Percentiles rank a stretch among this genome's conserved stretches.
These are phyloP conservation scores for Sclerodermus sp. DNA, from an alignment of 2,888 invertebrate genomes.

Conservation along the genomic window DNA sequence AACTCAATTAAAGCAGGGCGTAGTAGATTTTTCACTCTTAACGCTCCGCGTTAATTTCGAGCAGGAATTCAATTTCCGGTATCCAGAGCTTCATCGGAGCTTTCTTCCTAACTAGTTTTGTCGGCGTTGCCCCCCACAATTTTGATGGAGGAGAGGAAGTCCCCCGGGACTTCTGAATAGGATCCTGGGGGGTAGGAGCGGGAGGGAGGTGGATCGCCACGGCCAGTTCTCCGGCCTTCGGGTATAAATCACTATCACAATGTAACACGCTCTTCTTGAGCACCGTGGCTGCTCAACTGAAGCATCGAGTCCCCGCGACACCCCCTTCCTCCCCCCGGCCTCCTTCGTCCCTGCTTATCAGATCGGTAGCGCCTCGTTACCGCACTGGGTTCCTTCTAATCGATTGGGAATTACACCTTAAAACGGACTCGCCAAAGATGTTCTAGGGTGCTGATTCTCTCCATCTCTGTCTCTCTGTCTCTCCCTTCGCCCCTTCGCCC, in stretches of 20 bases:
- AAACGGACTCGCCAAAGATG: too few relatives aligned
- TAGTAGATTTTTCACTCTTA: too few relatives aligned
- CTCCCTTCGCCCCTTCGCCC: neutral
- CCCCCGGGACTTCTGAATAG: conserved; percentile 19
- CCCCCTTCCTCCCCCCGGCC: conserved; percentile 12
- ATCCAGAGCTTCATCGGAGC: too few relatives aligned
- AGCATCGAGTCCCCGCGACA: conserved; percentile 4
- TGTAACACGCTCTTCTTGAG: conserved; percentile 19
- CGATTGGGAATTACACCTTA: conserved; percentile 15
- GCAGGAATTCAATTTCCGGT: too few relatives aligned
- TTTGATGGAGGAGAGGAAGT: neutral
- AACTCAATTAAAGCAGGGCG: too few relatives aligned
- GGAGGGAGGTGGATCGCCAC: conserved; percentile 9
- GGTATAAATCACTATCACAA: conserved; percentile 44
- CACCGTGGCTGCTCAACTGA: conserved; percentile 14
- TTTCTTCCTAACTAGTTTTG: too few relatives aligned
- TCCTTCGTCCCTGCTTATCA: conserved; percentile 16
- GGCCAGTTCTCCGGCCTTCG: conserved; percentile 20
- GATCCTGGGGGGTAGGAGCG: conserved; percentile 18
- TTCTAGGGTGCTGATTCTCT: too few relatives aligned
- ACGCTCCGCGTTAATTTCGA: too few relatives aligned
- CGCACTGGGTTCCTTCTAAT: conserved; percentile 19
- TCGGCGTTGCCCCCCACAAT: too few relatives aligned
- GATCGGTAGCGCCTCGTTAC: conserved; percentile 36
- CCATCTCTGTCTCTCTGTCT: neutral